Evolutionary conservation across 2,888 invertebrate genomes (phyloP).

Genomic region (Holacanthella duospinosa): DNA sequence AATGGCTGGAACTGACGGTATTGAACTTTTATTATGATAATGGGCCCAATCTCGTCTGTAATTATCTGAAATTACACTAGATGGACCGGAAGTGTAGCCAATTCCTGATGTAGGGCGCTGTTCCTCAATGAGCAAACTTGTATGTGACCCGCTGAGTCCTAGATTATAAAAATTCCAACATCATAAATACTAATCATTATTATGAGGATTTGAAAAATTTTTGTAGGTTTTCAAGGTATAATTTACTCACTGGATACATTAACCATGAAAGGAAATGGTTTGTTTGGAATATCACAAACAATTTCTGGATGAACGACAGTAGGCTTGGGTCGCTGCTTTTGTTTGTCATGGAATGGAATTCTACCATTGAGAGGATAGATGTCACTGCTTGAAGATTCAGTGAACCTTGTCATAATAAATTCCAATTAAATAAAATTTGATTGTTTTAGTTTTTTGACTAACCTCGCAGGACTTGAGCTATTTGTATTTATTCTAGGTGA

Average conservation of each 20-base stretch:
- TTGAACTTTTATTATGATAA: conserved; percentile 22
- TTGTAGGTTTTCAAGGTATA: conserved; percentile 16
- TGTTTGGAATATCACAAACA: conserved; percentile 49
- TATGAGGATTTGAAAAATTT: not conserved
- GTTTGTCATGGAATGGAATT: not conserved
- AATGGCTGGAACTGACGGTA: not conserved
- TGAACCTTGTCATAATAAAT: conserved; percentile 4
- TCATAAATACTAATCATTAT: not conserved
- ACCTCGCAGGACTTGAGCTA: conserved; percentile 26
- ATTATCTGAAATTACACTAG: conserved; percentile 48
- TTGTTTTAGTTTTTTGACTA: no score
- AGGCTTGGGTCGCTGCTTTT: conserved; percentile 28
- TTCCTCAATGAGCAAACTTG: conserved; percentile 32
- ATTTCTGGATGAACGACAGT: conserved; percentile 50
- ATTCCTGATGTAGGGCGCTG: conserved; percentile 30
- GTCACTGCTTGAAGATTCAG: conserved; percentile 25
- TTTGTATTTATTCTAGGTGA: conserved; percentile 18
- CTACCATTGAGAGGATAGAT: conserved; percentile 26
- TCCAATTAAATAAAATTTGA: not conserved
- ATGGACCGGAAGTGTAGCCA: conserved; percentile 28
- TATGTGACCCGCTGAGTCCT: conserved; percentile 35
- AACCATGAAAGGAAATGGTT: conserved; percentile 33
- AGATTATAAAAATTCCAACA: not conserved
- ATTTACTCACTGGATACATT: conserved; percentile 37
- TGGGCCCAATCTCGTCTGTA: conserved; percentile 63